A percentile compares a stretch with the other conserved stretches of the same genome.
phyloP scores from a whole-genome alignment of 2,797 vertebrate genomes.

The Nyctalus aviator region DNA sequence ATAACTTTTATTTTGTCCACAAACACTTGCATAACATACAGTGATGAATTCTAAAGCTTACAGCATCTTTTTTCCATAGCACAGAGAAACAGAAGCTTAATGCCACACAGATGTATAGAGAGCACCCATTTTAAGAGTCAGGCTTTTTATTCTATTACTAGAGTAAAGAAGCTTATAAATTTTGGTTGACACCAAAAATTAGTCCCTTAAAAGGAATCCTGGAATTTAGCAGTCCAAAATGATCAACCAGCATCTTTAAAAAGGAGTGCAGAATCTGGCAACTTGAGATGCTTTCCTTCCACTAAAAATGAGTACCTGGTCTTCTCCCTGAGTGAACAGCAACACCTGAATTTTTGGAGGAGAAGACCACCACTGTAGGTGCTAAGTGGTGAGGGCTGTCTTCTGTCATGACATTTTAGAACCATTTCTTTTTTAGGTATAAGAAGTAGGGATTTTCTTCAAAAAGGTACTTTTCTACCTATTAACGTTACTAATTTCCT shows the following conservation, averaged over 20 bases:
- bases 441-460: conserved; percentile 12
- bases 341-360: background rate
- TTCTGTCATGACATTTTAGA: background rate
- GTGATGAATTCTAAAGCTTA: background rate
- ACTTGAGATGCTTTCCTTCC: background rate
- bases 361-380: background rate
- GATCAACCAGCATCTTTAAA: background rate
- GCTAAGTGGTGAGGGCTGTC: background rate
- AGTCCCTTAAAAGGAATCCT: background rate
- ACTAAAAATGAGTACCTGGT: background rate
- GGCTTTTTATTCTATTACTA: background rate
- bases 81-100: conserved; percentile 1
- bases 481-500: background rate
- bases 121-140: accelerated
- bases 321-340: background rate
- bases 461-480: background rate
- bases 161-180: background rate
- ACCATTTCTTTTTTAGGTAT: background rate
- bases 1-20: conserved; percentile 73
- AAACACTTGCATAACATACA: conserved; percentile 24
- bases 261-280: background rate
- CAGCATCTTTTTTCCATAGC: background rate
- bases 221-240: background rate
- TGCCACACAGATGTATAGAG: background rate
- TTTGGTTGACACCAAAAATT: conserved; percentile 4